These are phyloP conservation scores for Tenthredo amoena DNA, from an alignment of 2,888 invertebrate species.

Conservation along the genomic window DNA sequence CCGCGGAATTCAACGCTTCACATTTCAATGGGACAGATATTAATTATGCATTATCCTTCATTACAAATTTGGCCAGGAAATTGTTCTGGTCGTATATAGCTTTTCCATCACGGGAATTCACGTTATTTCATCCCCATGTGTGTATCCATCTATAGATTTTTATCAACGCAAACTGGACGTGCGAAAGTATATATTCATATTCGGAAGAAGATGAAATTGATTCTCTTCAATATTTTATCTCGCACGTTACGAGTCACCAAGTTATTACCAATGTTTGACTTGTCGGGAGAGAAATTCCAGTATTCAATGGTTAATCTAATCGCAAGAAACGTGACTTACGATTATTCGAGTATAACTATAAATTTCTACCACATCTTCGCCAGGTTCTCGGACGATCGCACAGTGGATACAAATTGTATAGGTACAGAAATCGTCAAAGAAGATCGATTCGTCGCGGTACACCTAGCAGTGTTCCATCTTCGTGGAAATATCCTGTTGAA, in stretches of 20 bases:
- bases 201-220: background rate
- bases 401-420: background rate
- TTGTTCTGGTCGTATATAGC: background rate
- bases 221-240: background rate
- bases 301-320: background rate
- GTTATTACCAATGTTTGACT: background rate
- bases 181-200: background rate
- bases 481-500: background rate
- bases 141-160: background rate
- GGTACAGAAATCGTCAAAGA: slow-evolving; percentile 1
- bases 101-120: background rate
- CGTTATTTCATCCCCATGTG: background rate
- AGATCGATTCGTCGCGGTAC: slow-evolving; percentile 21
- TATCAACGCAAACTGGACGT: background rate
- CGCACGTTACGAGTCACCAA: background rate
- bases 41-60: slow-evolving; percentile 25
- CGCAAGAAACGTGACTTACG: slow-evolving; percentile 2
- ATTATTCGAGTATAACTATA: background rate
- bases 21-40: background rate
- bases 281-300: background rate
- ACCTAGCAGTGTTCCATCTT: background rate
- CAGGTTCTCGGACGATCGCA: background rate
- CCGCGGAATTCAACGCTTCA: background rate
- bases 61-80: background rate
- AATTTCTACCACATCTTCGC: background rate